Conservation (phyloP, 2,888 invertebrate genomes). For the Andrena trimmerana region DNA sequence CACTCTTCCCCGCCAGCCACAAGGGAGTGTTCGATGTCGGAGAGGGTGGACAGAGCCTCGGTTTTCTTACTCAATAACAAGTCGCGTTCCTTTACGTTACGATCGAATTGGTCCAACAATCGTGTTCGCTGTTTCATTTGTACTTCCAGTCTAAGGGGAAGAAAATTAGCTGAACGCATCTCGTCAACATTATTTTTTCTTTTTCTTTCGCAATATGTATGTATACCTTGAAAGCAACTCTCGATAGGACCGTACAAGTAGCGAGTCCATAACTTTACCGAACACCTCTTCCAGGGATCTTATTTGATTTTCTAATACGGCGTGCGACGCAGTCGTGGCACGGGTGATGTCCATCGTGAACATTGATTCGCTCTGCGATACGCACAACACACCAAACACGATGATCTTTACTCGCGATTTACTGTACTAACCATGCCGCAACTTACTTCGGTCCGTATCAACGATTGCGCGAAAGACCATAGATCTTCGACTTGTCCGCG, state of each 20-base stretch:
- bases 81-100: constrained; percentile 86
- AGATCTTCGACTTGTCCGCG: constrained; percentile 84
- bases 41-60: constrained; percentile 85
- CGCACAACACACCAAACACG: neutral
- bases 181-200: neutral
- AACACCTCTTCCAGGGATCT: constrained; percentile 83
- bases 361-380: constrained; percentile 52
- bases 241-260: constrained; percentile 84
- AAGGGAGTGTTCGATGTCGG: constrained; percentile 85
- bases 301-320: constrained; percentile 81
- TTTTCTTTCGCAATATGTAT: neutral
- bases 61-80: constrained; percentile 86
- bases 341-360: constrained; percentile 25
- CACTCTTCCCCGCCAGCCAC: constrained; percentile 79
- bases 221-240: constrained; percentile 85
- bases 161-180: neutral
- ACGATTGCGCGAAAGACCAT: constrained; percentile 84
- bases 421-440: neutral
- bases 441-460: constrained; percentile 78
- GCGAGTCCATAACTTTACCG: constrained; percentile 81
- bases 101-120: constrained; percentile 85
- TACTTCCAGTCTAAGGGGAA: constrained; percentile 85
- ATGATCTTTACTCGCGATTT: neutral
- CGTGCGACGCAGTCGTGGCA: constrained; percentile 65
- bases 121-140: constrained; percentile 86